These are phyloP conservation scores for Phymastichus coffea DNA, from an alignment of 1,140 invertebrate genomes.

Conservation along the genomic window DNA sequence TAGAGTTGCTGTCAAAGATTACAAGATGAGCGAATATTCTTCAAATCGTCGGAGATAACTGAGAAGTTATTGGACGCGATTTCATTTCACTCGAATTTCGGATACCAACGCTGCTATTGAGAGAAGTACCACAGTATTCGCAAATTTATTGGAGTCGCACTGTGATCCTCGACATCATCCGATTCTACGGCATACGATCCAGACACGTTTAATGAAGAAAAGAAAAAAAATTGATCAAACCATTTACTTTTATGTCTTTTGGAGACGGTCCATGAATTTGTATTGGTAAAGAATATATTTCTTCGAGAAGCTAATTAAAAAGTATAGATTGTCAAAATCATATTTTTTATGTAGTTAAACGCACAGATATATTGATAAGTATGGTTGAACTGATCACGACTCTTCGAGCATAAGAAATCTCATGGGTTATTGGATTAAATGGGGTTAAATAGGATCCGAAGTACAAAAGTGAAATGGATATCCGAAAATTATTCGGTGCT, in stretches of 20 bases:
- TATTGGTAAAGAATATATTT: too few relatives aligned
- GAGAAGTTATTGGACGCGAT: too few relatives aligned
- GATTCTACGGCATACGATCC: slow-evolving; percentile 57
- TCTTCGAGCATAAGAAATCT: slow-evolving; percentile 50
- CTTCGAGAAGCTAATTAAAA: too few relatives aligned
- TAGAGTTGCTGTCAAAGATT: slow-evolving; percentile 49
- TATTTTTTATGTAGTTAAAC: too few relatives aligned
- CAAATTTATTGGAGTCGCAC: slow-evolving; percentile 45
- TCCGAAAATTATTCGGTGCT: slow-evolving; percentile 30
- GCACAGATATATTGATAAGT: slow-evolving; percentile 65
- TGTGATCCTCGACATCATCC: slow-evolving; percentile 45
- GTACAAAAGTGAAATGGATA: slow-evolving; percentile 23
- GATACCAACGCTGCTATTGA: slow-evolving; percentile 45
- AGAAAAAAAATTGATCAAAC: slow-evolving; percentile 30
- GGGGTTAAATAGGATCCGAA: slow-evolving; percentile 47
- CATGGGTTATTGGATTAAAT: too few relatives aligned
- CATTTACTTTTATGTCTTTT: slow-evolving; percentile 39
- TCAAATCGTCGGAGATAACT: too few relatives aligned
- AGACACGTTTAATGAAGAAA: slow-evolving; percentile 52
- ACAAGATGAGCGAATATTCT: slow-evolving; percentile 30
- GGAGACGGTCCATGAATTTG: slow-evolving; percentile 42
- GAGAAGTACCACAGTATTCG: slow-evolving; percentile 42
- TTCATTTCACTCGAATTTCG: slow-evolving; percentile 39
- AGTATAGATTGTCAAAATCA: too few relatives aligned
- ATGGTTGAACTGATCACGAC: slow-evolving; percentile 60